phyloP scores from a whole-genome alignment of 2,888 invertebrate species.

The Nemoura dubitans region DNA sequence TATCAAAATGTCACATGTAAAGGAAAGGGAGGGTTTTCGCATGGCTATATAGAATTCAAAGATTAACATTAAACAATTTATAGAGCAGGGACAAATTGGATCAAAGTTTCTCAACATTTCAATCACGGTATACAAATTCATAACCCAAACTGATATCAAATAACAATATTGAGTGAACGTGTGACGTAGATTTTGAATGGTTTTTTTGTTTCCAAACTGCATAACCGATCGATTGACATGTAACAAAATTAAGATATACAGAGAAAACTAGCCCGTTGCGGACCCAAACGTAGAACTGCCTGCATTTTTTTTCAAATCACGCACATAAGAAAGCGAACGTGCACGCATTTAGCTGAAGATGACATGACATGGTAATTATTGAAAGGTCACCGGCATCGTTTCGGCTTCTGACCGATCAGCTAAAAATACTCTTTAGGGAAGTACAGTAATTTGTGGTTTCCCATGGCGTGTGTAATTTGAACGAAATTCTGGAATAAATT shows the following conservation, averaged over 20 bases:
- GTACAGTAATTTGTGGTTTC: not conserved
- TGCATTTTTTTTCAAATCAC: not conserved
- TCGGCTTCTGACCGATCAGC: not conserved
- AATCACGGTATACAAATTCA: too few species aligned
- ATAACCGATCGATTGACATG: not conserved
- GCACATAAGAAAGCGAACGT: not conserved
- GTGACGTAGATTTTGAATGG: not conserved
- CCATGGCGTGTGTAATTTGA: not conserved
- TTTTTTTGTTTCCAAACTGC: not conserved
- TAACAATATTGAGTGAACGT: not conserved
- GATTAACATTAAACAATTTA: too few species aligned
- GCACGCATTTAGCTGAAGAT: not conserved
- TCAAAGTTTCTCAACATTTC: too few species aligned
- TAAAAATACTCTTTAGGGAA: not conserved
- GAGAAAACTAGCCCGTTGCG: not conserved
- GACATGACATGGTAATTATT: not conserved
- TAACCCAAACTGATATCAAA: too few species aligned
- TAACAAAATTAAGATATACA: not conserved
- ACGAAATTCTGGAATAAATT: not conserved
- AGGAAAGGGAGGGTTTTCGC: too few species aligned
- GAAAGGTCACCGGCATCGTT: not conserved
- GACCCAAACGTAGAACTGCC: not conserved
- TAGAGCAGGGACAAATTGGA: too few species aligned
- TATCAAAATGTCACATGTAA: too few species aligned
- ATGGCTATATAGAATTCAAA: too few species aligned